These are phyloP conservation scores for Calliphora vomitoria DNA, from an alignment of 2,888 invertebrate species.

Conservation along the genomic window DNA sequence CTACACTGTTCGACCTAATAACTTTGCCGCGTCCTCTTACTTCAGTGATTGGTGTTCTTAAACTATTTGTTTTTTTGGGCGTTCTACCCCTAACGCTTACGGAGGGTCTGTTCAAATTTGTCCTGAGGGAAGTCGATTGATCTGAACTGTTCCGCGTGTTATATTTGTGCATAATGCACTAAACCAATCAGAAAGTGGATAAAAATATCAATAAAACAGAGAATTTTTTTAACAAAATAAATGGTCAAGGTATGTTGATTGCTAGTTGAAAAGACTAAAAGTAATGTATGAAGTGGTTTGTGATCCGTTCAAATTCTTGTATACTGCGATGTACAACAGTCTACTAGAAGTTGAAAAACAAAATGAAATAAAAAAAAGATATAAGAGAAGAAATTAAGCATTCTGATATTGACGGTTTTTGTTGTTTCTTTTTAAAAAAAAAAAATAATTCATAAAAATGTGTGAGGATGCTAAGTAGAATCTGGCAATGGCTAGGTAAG, in stretches of 20 bases:
- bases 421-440: too few relatives aligned
- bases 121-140: background rate
- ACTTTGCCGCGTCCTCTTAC: background rate
- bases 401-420: background rate
- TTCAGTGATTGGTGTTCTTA: background rate
- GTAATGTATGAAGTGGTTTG: too few relatives aligned
- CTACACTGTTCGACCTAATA: background rate
- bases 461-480: background rate
- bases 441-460: background rate
- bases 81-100: background rate
- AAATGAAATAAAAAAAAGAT: background rate
- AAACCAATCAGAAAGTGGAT: background rate
- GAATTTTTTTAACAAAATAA: background rate
- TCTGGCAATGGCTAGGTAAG: background rate
- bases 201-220: background rate
- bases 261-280: too few relatives aligned
- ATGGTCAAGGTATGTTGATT: background rate
- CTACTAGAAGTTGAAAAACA: too few relatives aligned
- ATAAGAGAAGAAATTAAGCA: background rate
- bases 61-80: background rate
- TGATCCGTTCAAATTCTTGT: too few relatives aligned
- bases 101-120: background rate
- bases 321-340: too few relatives aligned
- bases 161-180: conserved; percentile 20
- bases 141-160: background rate